A percentile compares a stretch with the other conserved stretches of the same genome.
These are phyloP conservation scores for Acanthoscelides obtectus DNA, from an alignment of 2,888 invertebrate species.

Conservation along the genomic window DNA sequence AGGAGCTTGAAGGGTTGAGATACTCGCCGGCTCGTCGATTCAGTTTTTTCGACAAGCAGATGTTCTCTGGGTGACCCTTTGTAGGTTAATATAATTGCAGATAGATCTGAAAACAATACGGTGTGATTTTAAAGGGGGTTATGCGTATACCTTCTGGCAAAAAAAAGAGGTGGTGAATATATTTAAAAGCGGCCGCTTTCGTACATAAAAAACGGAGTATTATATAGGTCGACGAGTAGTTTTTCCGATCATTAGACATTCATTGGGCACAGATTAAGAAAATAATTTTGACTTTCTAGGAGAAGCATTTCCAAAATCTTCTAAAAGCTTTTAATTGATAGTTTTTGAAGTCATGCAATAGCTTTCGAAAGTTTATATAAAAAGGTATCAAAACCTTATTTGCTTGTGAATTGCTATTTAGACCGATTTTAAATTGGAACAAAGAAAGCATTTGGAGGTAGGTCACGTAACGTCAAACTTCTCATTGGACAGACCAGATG, in stretches of 20 bases:
- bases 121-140: conserved; percentile 5
- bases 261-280: too few species aligned
- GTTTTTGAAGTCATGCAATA: too few species aligned
- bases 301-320: too few species aligned
- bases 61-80: conserved; percentile 25
- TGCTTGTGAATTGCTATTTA: too few species aligned
- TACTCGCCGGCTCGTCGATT: conserved; percentile 10
- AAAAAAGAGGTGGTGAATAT: neutral
- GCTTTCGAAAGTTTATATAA: too few species aligned
- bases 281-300: too few species aligned
- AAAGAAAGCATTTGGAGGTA: too few species aligned
- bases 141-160: neutral
- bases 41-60: conserved; percentile 16
- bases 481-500: too few species aligned
- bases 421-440: too few species aligned
- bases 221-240: neutral
- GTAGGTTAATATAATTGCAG: conserved; percentile 22
- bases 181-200: neutral
- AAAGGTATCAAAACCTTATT: too few species aligned
- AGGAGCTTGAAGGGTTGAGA: conserved; percentile 2
- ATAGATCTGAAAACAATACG: conserved; percentile 24
- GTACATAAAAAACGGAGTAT: neutral
- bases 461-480: too few species aligned
- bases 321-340: too few species aligned
- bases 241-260: neutral